Base-by-base conservation (phyloP, 2,888 invertebrate genomes). In the Eupithecia abbreviata region DNA sequence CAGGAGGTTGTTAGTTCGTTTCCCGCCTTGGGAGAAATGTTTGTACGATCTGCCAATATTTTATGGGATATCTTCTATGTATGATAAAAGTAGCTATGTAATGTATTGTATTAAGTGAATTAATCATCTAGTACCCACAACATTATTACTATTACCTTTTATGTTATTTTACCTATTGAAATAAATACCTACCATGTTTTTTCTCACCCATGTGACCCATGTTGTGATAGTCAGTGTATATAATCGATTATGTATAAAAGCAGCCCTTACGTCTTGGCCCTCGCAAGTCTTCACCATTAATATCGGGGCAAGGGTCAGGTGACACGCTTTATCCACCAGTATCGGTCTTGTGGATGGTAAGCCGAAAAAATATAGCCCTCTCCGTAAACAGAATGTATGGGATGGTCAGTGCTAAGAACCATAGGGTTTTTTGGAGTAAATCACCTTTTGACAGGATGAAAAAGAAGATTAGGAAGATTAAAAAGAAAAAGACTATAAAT, bases 291-390 rank as follows among this genome's bases (percentile, higher is more conserved):
- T 72, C 43, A 76, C 85, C 90, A 91, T 92, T 89, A 89, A 91
- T 91, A 91, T 88, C 86, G 79, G 85, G 81, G 87, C 83, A 88
- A 89, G 90, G 90, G 90, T 85, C 87, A 89, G 85, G 86, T 89
- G 91, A 88, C 91, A 90, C 77, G 82, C 84, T 82, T 88, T 91
- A 91, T 91, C 90, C 91, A 51, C 75, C 75, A 79, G 84, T 84
- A 89, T 91, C 85, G 86, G 81, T 90, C 89, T 86, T 83, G 80
- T 81, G 84, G 82, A 85, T 86, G 80, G 82, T 89, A 90, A 92
- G 90, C 89, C 87, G 77, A 81, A 81, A 88, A 91, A 88, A 87
- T 89, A 91, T 89, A 85, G 85, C 86, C 71, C 80, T 80, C 79
- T 78, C 77, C 66, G 84, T 89, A 90, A 91, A 86, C 84, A 86